Evolutionary conservation across 1,140 invertebrate species (phyloP).

Genomic region (Pogonus chalceus): DNA sequence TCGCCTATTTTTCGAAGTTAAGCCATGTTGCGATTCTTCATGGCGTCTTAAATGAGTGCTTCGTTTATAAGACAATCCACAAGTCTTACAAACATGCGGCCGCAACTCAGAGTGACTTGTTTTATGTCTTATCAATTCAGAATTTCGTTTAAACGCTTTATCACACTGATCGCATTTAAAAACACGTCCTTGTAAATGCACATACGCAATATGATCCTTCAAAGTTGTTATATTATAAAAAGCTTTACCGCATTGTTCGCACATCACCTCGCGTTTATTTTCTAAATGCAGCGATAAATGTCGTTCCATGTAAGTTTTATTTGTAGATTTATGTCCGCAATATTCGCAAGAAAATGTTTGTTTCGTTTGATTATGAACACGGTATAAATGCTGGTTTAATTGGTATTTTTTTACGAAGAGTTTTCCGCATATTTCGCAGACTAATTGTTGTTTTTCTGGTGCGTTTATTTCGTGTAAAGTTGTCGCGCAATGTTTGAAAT

Average conservation of each 20-base stretch:
- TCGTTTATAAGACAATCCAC: constrained; percentile 17
- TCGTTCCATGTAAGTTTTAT: constrained; percentile 29
- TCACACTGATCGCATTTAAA: constrained; percentile 16
- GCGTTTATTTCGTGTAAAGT: constrained; percentile 27
- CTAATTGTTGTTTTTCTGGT: constrained; percentile 30
- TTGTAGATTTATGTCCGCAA: constrained; percentile 31
- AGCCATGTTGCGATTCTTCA: constrained; percentile 11
- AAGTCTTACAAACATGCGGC: constrained; percentile 14
- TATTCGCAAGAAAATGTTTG: constrained; percentile 27
- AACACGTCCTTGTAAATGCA: constrained; percentile 13
- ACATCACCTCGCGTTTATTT: constrained; percentile 27
- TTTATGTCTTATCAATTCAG: constrained; percentile 15
- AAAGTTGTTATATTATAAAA: constrained; percentile 25
- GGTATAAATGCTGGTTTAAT: constrained; percentile 30
- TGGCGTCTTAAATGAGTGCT: constrained; percentile 16
- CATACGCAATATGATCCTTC: constrained; percentile 17
- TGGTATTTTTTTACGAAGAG: constrained; percentile 29
- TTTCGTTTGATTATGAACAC: constrained; percentile 32
- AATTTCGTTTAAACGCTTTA: constrained; percentile 20
- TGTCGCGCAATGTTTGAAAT: constrained; percentile 28
- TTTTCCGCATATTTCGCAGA: constrained; percentile 31
- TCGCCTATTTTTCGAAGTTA: constrained; percentile 7
- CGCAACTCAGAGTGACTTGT: constrained; percentile 15
- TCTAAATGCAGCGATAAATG: constrained; percentile 33
- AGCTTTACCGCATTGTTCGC: constrained; percentile 34